Conservation (phyloP, 2,888 invertebrate species). For the Dasysyrphus tricinctus region DNA sequence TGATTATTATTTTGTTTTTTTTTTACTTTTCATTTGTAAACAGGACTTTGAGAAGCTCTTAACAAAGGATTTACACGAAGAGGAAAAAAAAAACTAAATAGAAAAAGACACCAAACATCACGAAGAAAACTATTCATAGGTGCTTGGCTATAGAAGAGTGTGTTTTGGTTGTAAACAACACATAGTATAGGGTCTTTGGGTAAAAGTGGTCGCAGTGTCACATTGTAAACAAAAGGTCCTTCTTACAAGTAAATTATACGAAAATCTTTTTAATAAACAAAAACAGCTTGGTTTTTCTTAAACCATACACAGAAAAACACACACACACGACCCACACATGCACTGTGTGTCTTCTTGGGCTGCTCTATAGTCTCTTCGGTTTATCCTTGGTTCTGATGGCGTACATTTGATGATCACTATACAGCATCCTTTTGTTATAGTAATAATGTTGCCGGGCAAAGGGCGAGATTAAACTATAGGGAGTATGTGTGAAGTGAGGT, state of each 20-base stretch:
- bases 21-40: conserved; percentile 21
- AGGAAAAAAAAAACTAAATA: neutral
- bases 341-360: conserved; percentile 16
- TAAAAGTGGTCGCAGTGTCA: conserved; percentile 59
- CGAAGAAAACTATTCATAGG: neutral
- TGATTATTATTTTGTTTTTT: neutral
- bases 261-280: conserved; percentile 73
- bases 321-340: neutral
- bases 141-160: neutral
- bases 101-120: conserved; percentile 15
- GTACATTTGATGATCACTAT: conserved; percentile 8
- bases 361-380: neutral
- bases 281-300: conserved; percentile 49
- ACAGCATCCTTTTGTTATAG: conserved; percentile 44
- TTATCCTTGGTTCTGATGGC: neutral
- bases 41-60: conserved; percentile 38
- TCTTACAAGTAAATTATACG: conserved; percentile 68
- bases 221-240: conserved; percentile 64
- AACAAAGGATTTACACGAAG: conserved; percentile 15
- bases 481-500: neutral
- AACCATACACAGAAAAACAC: neutral
- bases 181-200: conserved; percentile 4
- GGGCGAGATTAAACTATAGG: neutral
- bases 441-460: conserved; percentile 42
- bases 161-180: conserved; percentile 11